These are phyloP conservation scores for Drosophila emarginata DNA, from an alignment of 2,888 invertebrate species.

Conservation along the genomic window DNA sequence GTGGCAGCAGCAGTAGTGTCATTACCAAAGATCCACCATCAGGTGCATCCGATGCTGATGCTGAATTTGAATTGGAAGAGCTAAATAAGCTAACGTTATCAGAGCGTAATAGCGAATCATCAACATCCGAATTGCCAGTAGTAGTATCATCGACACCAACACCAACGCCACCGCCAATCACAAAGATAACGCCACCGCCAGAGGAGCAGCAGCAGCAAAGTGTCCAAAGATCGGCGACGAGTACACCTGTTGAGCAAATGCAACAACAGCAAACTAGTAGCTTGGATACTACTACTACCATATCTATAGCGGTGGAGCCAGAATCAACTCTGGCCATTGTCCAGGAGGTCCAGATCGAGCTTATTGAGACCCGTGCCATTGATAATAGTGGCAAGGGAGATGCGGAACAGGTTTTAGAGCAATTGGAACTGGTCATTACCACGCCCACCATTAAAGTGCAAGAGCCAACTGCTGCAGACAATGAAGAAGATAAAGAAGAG, in stretches of 20 bases:
- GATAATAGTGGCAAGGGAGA: slow-evolving; percentile 2
- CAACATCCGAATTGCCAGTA: slow-evolving; percentile 38
- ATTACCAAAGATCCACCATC: slow-evolving; percentile 57
- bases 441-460: slow-evolving; percentile 67
- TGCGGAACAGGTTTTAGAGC: slow-evolving; percentile 15
- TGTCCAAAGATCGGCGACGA: slow-evolving; percentile 1
- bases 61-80: slow-evolving; percentile 53
- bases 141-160: slow-evolving; percentile 47
- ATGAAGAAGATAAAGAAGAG: slow-evolving; percentile 27
- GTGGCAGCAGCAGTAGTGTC: slow-evolving; percentile 21
- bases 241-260: neutral
- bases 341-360: slow-evolving; percentile 78
- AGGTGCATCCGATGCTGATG: slow-evolving; percentile 48
- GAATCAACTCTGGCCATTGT: slow-evolving; percentile 43
- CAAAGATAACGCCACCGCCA: slow-evolving; percentile 58
- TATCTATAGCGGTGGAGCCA: slow-evolving; percentile 39
- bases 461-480: slow-evolving; percentile 25
- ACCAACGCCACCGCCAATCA: slow-evolving; percentile 60
- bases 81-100: slow-evolving; percentile 50
- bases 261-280: neutral
- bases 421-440: slow-evolving; percentile 37
- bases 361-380: slow-evolving; percentile 62
- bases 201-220: slow-evolving; percentile 13
- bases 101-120: slow-evolving; percentile 54
- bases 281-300: neutral